Evolutionary conservation across 2,113 vertebrate genomes (phyloP), one percentile per base, ranked within the genome.

Genomic region (Raphicerus campestris): DNA sequence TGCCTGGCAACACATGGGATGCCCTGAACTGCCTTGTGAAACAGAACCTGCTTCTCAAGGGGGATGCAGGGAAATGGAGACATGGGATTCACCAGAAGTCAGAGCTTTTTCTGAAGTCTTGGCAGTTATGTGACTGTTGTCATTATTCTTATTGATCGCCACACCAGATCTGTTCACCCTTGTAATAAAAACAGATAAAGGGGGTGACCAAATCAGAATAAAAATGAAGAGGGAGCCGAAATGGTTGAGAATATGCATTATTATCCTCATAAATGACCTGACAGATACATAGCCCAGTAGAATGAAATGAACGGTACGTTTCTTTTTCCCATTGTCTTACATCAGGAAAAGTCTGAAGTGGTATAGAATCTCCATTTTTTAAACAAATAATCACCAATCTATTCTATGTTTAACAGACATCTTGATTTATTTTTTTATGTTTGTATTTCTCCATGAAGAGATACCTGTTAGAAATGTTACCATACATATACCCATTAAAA

Each of bases 111-210:
- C 11, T 45, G 49, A 83, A 73, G 35, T 2, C 47, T 60, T 81
- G 63, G 42, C 6, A 17, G 13, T 24, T 26, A 2, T 10, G 17
- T 85, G 92, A 86, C 22, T 75, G 47, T 95, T 90, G 63, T 45
- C 47, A 70, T 93, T 90, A 61, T 89, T 95, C 82, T 86, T 88
- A 70, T 55, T 83, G 84, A 84, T 90, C 47, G 49, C 56, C 81
- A 94, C 17, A 78, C 22, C 81, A 93, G 84, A 60, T 89, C 84
- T 89, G 35, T 42, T 96, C 32, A 85, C 14, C 47, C 51, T 87
- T 93, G 45, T 92, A 91, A 96, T 53, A 94, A 92, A 96, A 87
- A 84, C 51, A 89, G 87, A 94, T 49, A 55, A 83, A 86, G 16
- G 11, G 26, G 15, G 30, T 84, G 80, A 63, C 47, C 45, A 56